phyloP scores from a whole-genome alignment of 2,113 vertebrate species.

The Gulo gulo region DNA sequence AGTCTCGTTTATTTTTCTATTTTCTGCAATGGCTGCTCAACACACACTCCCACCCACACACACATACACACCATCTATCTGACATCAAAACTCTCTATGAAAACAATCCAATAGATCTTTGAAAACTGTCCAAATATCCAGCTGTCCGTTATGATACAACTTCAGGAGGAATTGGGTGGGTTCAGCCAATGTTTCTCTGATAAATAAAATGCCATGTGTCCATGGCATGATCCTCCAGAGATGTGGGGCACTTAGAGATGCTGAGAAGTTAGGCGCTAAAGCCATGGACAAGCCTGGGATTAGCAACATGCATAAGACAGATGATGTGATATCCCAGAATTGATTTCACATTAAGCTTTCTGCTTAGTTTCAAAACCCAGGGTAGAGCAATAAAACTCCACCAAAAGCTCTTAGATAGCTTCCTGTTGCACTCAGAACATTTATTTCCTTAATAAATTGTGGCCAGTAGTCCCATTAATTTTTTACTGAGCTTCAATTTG shows the following conservation, averaged over 20 bases:
- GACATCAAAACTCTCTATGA: not conserved
- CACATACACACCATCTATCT: not conserved
- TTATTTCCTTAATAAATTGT: not conserved
- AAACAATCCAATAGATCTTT: constrained; percentile 1
- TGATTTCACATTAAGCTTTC: not conserved
- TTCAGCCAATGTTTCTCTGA: constrained; percentile 30
- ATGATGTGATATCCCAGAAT: not conserved
- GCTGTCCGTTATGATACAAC: not conserved
- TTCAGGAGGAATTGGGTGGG: not conserved
- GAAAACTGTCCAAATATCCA: not conserved
- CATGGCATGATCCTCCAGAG: not conserved
- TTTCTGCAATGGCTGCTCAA: not conserved
- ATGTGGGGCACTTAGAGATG: not conserved
- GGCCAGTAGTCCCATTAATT: not conserved
- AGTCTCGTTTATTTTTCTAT: not conserved
- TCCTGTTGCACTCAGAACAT: not conserved
- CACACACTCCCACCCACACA: not conserved
- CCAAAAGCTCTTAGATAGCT: not conserved
- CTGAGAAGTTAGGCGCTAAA: not conserved
- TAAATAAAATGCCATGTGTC: not conserved
- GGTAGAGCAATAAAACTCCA: not conserved
- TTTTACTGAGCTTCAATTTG: constrained; percentile 13
- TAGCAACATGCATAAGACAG: not conserved
- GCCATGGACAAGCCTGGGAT: not conserved
- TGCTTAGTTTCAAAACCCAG: constrained; percentile 20